A percentile compares a stretch with the other conserved stretches of the same genome.
These are phyloP conservation scores for Halcyon badia DNA, from an alignment of 2,797 vertebrate genomes.

Conservation along the genomic window DNA sequence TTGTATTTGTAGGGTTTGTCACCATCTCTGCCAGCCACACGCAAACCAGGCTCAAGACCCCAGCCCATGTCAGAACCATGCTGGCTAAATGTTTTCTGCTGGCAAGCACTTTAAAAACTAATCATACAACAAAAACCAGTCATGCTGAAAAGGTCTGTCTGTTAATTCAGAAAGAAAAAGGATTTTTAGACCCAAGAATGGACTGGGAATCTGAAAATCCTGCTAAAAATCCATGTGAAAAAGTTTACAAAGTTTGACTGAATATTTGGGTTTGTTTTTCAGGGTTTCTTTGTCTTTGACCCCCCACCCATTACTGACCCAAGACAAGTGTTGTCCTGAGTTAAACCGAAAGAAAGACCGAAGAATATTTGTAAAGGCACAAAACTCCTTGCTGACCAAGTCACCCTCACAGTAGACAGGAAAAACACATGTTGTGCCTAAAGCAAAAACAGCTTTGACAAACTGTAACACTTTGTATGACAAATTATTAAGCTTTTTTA, in stretches of 20 bases:
- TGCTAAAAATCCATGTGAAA: not conserved
- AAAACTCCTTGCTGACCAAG: not conserved
- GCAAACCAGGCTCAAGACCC: no score
- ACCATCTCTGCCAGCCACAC: not conserved
- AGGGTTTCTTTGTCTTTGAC: not conserved
- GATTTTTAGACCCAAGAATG: not conserved
- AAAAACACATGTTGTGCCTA: not conserved
- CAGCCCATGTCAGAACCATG: not conserved
- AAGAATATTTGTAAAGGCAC: not conserved
- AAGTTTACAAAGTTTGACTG: not conserved
- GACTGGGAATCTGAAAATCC: not conserved
- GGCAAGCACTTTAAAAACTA: not conserved
- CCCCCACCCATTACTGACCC: not conserved
- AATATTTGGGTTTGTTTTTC: not conserved
- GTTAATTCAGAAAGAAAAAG: not conserved
- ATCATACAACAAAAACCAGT: not conserved
- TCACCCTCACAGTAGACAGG: not conserved
- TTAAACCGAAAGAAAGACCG: not conserved
- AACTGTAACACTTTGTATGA: not conserved
- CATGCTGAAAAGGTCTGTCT: not conserved
- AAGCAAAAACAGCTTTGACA: not conserved
- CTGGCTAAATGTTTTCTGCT: not conserved
- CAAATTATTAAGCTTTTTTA: not conserved
- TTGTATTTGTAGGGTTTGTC: not conserved
- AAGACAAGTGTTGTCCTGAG: not conserved